These are phyloP conservation scores for Verasper variegatus DNA, from an alignment of 2,113 vertebrate genomes.

Conservation along the genomic window DNA sequence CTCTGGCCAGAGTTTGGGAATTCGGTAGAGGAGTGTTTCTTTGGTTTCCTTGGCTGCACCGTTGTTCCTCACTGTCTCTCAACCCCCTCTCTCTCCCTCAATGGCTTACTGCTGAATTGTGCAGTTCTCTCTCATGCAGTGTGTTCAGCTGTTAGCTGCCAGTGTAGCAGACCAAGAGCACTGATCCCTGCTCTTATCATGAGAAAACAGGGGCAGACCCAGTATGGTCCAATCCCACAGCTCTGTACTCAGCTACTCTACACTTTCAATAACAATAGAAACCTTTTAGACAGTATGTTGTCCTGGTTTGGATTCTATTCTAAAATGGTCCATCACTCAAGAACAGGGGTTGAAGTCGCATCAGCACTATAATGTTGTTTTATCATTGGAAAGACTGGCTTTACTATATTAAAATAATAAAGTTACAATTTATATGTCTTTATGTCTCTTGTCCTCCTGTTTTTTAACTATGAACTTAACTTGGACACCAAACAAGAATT, in stretches of 20 bases:
- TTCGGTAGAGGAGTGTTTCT: conserved; percentile 71
- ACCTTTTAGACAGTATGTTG: conserved; percentile 55
- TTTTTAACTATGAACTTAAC: too few species aligned
- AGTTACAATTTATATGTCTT: too few species aligned
- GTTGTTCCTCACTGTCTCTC: conserved; percentile 36
- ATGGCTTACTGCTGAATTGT: conserved; percentile 48
- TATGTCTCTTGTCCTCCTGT: too few species aligned
- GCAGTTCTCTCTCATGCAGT: conserved; percentile 33
- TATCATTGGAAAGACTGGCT: conserved; percentile 25
- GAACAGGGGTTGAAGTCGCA: not conserved
- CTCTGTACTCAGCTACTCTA: conserved; percentile 18
- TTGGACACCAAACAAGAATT: too few species aligned
- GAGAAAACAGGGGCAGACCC: conserved; percentile 61
- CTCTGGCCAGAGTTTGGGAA: conserved; percentile 49
- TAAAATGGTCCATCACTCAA: too few species aligned
- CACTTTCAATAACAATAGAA: conserved; percentile 71
- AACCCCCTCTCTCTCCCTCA: conserved; percentile 23
- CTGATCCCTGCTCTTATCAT: conserved; percentile 56
- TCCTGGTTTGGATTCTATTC: conserved; percentile 8
- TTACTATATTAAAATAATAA: too few species aligned
- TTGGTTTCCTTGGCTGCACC: conserved; percentile 78
- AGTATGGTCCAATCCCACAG: conserved; percentile 54
- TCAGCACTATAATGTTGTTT: conserved; percentile 13
- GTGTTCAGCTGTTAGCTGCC: conserved; percentile 45
- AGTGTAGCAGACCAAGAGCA: conserved; percentile 29